Evolutionary conservation across 1,140 invertebrate genomes (phyloP), one percentile per base, ranked within the genome.

Genomic region (Anastrepha ludens): DNA sequence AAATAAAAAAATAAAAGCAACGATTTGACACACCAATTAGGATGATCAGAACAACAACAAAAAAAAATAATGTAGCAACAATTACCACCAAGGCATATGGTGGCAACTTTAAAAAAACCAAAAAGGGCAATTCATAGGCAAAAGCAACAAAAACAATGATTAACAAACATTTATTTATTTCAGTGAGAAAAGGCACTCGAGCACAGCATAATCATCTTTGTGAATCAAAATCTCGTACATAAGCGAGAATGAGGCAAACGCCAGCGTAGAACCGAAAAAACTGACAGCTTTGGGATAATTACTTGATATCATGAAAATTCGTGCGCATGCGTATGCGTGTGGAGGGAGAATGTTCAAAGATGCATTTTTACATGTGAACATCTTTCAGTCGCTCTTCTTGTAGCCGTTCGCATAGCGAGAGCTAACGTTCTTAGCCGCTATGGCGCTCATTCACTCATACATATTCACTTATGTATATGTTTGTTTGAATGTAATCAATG

Each of bases 271-370:
- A 91, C 91, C 90, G 90, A 91, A 91, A 90, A 90, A 91, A 91
- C 91, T 91, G 90, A 91, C 91, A 91, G 91, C 91, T 91, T 92
- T 92, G 90, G 91, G 90, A 90, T 91, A 91, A 91, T 91, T 91
- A 91, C 90, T 88, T 88, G 13, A 44, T 62, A 81, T 81, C 44
- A 81, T 55, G 55, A 81, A n/a, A 81, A 81, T 20, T 81, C 47
- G 74, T 81, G 74, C 17, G 74, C 6, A 29, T 55, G n/a, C 47
- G 44, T 47, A n/a, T 44, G 44, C 15, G 44, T n/a, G 1, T 17
- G 7, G 20, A 3, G 15, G 64, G 11, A 55, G 41, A 81, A 81
- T 29, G 29, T 29, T 29, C 29, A 29, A 29, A 29, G 29, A 29
- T 47, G 15, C 17, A 81, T 55, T 55, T 55, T 81, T 58, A n/a